phyloP scores from a whole-genome alignment of 2,113 vertebrate species.

The Apistogramma diplotaenia region DNA sequence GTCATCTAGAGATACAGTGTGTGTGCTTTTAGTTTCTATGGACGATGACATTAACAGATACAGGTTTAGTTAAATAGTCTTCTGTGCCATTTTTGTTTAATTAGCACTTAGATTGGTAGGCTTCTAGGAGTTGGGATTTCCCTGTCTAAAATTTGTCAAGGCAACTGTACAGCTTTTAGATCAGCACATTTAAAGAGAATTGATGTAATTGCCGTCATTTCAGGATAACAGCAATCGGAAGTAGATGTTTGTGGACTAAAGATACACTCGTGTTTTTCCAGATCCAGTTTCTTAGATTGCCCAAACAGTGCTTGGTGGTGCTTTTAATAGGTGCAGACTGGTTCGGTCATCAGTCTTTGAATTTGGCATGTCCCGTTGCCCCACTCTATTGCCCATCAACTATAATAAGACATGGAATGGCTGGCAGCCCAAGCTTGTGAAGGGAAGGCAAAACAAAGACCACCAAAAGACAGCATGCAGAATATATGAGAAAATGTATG shows the following conservation, averaged over 20 bases:
- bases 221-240: constrained; percentile 33
- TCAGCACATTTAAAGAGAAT: constrained; percentile 64
- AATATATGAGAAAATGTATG: constrained; percentile 2
- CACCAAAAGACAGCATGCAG: constrained; percentile 25
- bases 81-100: constrained; percentile 7
- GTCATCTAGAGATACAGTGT: constrained; percentile 69
- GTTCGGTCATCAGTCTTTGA: constrained; percentile 76
- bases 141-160: neutral
- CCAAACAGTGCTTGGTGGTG: constrained; percentile 61
- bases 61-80: neutral
- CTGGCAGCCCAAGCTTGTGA: constrained; percentile 64
- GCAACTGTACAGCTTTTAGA: constrained; percentile 41
- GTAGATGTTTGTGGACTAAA: constrained; percentile 70
- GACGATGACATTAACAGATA: neutral
- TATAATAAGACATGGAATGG: constrained; percentile 77
- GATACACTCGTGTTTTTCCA: constrained; percentile 66
- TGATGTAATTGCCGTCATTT: constrained; percentile 71
- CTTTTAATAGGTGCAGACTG: constrained; percentile 77
- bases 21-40: constrained; percentile 22
- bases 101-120: constrained; percentile 30
- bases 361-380: constrained; percentile 60
- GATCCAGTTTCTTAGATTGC: constrained; percentile 71
- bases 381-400: constrained; percentile 61
- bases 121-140: constrained; percentile 12
- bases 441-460: constrained; percentile 65